These are phyloP conservation scores for Drosophila sechellia DNA, from an alignment of 1,140 invertebrate species.

Conservation along the genomic window DNA sequence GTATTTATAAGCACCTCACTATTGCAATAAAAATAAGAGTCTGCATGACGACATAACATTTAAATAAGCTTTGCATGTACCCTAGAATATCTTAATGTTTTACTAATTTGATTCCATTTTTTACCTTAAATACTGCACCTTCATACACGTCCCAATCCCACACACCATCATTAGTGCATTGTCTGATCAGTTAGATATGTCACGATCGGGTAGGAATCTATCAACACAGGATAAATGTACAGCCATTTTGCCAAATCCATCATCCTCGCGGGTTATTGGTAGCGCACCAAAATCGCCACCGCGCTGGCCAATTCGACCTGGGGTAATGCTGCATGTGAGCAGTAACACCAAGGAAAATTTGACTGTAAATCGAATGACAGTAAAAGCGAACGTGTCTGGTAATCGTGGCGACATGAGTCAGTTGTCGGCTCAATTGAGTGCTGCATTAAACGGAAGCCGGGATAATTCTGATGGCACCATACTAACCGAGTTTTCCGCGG, in stretches of 20 bases:
- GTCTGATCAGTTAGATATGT: slow-evolving; percentile 68
- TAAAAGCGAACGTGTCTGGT: slow-evolving; percentile 46
- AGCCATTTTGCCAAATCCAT: slow-evolving; percentile 31
- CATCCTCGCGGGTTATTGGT: slow-evolving; percentile 31
- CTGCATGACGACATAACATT: background rate
- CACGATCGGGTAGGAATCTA: slow-evolving; percentile 46
- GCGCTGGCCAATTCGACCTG: slow-evolving; percentile 94
- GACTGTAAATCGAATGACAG: slow-evolving; percentile 82
- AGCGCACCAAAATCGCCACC: slow-evolving; percentile 87
- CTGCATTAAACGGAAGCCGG: slow-evolving; percentile 46
- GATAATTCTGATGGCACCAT: slow-evolving; percentile 55
- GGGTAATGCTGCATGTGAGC: slow-evolving; percentile 94
- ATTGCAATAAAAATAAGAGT: background rate
- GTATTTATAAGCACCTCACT: background rate
- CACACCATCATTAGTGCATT: slow-evolving; percentile 58
- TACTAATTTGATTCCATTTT: background rate
- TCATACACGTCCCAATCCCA: background rate
- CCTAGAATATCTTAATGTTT: background rate
- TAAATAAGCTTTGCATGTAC: background rate
- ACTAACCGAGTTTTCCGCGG: slow-evolving; percentile 50
- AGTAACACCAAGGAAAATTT: slow-evolving; percentile 86
- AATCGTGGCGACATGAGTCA: slow-evolving; percentile 37
- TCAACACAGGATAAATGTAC: slow-evolving; percentile 47
- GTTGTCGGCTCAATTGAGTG: slow-evolving; percentile 52
- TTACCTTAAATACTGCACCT: background rate